A percentile compares a stretch with the other conserved stretches of the same genome.
These are phyloP conservation scores for Drosophila paulistorum DNA, from an alignment of 1,140 invertebrate species.

Conservation along the genomic window DNA sequence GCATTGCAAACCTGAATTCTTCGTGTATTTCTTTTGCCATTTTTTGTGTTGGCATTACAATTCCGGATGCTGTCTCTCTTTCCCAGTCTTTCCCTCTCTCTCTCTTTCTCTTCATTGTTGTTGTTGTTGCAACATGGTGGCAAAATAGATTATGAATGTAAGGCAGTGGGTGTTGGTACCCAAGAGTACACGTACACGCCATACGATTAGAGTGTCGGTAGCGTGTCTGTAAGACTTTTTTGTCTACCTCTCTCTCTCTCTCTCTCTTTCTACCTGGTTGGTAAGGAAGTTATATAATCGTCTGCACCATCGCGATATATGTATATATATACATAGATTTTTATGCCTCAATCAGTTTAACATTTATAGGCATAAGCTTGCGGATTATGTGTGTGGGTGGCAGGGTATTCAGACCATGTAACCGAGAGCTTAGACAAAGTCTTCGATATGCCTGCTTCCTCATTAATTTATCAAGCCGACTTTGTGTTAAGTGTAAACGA, in stretches of 20 bases:
- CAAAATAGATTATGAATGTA: constrained; percentile 79
- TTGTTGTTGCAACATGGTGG: constrained; percentile 37
- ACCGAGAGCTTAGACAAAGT: no score
- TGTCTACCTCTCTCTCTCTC: constrained; percentile 26
- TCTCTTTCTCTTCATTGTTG: constrained; percentile 23
- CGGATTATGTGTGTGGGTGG: constrained; percentile 24
- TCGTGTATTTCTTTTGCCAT: constrained; percentile 52
- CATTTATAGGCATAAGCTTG: constrained; percentile 62
- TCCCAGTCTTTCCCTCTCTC: constrained; percentile 8
- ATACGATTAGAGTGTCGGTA: constrained; percentile 64
- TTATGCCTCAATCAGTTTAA: constrained; percentile 77
- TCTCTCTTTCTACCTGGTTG: constrained; percentile 25
- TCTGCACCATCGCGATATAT: constrained; percentile 58
- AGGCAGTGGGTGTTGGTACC: constrained; percentile 72
- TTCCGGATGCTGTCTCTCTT: constrained; percentile 70
- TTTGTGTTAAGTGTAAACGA: not conserved
- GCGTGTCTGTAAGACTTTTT: constrained; percentile 78
- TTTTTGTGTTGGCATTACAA: constrained; percentile 58
- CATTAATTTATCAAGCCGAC: not conserved
- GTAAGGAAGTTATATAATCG: constrained; percentile 79
- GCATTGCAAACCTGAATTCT: constrained; percentile 80
- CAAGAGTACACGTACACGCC: constrained; percentile 4
- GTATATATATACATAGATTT: constrained; percentile 18
- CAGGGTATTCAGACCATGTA: not conserved
- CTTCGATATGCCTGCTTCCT: not conserved